phyloP scores from a whole-genome alignment of 1,140 invertebrate species.

The Diploscapter pachys region DNA sequence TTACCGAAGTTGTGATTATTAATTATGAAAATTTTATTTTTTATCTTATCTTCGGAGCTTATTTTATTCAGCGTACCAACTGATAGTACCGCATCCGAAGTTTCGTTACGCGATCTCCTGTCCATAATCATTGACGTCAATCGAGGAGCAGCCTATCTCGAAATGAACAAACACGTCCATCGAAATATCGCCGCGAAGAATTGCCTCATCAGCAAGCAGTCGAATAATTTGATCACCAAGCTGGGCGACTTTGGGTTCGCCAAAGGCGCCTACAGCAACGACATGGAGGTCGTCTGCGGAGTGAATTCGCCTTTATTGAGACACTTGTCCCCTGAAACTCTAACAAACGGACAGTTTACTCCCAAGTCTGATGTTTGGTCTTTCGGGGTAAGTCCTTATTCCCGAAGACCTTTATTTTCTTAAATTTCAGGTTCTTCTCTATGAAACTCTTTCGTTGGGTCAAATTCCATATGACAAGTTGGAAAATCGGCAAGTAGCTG shows the following conservation, averaged over 20 bases:
- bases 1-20: not conserved
- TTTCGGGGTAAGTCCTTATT: slow-evolving; percentile 72
- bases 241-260: not conserved
- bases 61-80: not conserved
- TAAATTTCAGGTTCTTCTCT: too few relatives aligned
- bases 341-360: not conserved
- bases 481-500: too few relatives aligned
- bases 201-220: slow-evolving; percentile 86
- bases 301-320: slow-evolving; percentile 64
- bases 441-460: too few relatives aligned
- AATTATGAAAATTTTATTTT: not conserved
- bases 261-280: too few relatives aligned
- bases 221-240: slow-evolving; percentile 63
- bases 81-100: not conserved
- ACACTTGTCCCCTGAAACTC: slow-evolving; percentile 73
- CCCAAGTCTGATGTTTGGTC: slow-evolving; percentile 64
- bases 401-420: too few relatives aligned
- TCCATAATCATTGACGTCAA: too few relatives aligned
- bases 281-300: too few relatives aligned
- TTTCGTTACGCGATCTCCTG: not conserved
- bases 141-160: not conserved
- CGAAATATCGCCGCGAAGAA: slow-evolving; percentile 62
- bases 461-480: too few relatives aligned
- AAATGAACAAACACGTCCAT: not conserved
- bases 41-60: not conserved